Percentiles rank a stretch among this genome's conserved stretches.
Evolutionary conservation across 2,113 vertebrate species (phyloP).

Genomic region (Coryphaenoides rupestris): DNA sequence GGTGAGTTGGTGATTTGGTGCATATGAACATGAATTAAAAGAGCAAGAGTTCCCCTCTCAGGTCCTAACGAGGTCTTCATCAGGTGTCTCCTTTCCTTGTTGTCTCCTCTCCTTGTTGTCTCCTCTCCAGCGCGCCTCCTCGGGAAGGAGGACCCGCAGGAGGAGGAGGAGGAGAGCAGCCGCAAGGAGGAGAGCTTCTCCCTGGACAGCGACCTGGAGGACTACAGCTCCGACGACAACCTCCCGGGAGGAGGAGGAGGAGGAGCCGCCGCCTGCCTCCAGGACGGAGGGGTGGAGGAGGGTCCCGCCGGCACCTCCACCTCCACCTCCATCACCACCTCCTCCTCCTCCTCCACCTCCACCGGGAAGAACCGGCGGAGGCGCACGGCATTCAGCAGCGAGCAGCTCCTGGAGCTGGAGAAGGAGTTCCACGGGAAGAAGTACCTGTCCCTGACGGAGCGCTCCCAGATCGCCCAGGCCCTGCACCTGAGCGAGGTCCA

Average conservation of each 20-base stretch:
- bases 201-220: constrained; percentile 96
- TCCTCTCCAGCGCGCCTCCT: constrained; percentile 66
- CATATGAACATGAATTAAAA: no score
- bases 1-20: no score
- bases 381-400: constrained; percentile 95
- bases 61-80: no score
- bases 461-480: constrained; percentile 97
- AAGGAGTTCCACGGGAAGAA: constrained; percentile 99
- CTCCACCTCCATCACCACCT: constrained; percentile 68
- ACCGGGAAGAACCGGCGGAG: constrained; percentile 89
- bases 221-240: constrained; percentile 98
- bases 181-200: constrained; percentile 92
- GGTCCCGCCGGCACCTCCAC: constrained; percentile 47
- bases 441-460: constrained; percentile 95
- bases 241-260: constrained; percentile 69
- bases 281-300: constrained; percentile 45
- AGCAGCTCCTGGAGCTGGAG: constrained; percentile 97
- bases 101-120: not conserved
- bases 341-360: constrained; percentile 68
- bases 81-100: no score
- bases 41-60: no score
- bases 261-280: no score
- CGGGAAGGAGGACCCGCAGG: constrained; percentile 84
- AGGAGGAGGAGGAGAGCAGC: constrained; percentile 82
- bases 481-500: constrained; percentile 98